Evolutionary conservation across 2,797 vertebrate species (phyloP).

Genomic region (Poeciliopsis turneri): DNA sequence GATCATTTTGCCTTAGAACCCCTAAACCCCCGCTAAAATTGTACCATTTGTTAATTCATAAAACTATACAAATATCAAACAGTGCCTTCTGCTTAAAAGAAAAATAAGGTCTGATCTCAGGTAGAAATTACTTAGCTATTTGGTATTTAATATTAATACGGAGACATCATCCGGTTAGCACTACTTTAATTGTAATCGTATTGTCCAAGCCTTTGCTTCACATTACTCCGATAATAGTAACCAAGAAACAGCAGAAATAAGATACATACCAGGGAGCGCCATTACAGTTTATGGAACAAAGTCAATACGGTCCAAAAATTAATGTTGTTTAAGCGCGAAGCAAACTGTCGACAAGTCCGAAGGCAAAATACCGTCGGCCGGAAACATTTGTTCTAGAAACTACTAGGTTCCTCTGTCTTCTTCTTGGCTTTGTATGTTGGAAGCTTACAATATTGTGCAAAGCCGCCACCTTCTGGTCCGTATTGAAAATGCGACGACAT

Average conservation of each 20-base stretch:
- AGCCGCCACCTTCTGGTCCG: background rate
- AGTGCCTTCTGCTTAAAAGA: background rate
- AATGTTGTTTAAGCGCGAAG: background rate
- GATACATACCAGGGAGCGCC: constrained; percentile 56
- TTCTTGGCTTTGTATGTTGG: background rate
- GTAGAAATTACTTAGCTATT: background rate
- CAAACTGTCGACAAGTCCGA: background rate
- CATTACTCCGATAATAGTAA: background rate
- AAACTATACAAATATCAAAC: background rate
- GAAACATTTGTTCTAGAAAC: constrained; percentile 45
- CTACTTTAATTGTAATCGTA: background rate
- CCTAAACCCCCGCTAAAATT: background rate
- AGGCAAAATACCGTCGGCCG: constrained; percentile 50
- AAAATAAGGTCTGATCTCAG: background rate
- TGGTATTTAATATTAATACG: background rate
- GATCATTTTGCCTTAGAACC: background rate
- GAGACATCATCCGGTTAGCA: constrained; percentile 4
- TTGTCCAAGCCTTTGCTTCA: background rate
- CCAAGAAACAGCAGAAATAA: background rate
- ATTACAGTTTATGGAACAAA: constrained; percentile 21
- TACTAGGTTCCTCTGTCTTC: constrained; percentile 24
- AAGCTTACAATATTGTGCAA: background rate
- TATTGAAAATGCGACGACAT: background rate
- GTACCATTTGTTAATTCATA: background rate
- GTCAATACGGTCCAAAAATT: background rate